Evolutionary conservation across 2,888 invertebrate species (phyloP), one percentile per base, ranked within the genome.

Genomic region (Drosophila greeni): DNA sequence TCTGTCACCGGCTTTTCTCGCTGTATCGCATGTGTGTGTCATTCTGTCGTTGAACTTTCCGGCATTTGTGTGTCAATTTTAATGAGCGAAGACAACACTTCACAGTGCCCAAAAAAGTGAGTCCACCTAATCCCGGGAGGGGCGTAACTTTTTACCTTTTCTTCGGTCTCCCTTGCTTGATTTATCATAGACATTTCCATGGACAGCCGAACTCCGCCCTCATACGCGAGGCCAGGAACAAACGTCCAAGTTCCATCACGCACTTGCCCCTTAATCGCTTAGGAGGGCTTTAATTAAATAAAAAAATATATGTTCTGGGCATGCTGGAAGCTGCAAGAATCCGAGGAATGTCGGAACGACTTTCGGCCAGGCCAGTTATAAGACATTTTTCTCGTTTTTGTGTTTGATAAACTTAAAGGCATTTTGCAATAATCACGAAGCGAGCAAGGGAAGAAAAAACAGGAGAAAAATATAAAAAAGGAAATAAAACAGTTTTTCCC

Each of bases 41-140:
- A 47, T 47, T 51, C 45, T 62, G 75, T 68, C 76, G 73, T 79
- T 79, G 75, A 78, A 78, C 78, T 66, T 74, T 67, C 53, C 70
- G 51, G 43, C 65, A 43, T 72, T 70, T 76, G 49, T 74, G 70
- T 76, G 76, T 77, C 74, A 74, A 66, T 70, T 70, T 77, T 72
- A 75, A 74, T 72, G 70, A 78, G 66, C 72, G 45, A 33, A 40
- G 62, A 54, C 55, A 43, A 57, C 45, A 39, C 57, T 61, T 71
- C 29, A 51, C 43, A 55, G 36, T 29, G 18, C n/a, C 14, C 40
- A n/a, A n/a, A 23, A 40, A 34, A 48, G 34, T 29, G 26, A 9
- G 29, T 8, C 18, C 24, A n/a, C 26, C 33, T 56, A 54, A 60
- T 9, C 9, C n/a, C 33, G 18, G 5, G 20, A 55, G 8, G 8